phyloP scores from a whole-genome alignment of 2,888 invertebrate species.

The Sinelater perroti region DNA sequence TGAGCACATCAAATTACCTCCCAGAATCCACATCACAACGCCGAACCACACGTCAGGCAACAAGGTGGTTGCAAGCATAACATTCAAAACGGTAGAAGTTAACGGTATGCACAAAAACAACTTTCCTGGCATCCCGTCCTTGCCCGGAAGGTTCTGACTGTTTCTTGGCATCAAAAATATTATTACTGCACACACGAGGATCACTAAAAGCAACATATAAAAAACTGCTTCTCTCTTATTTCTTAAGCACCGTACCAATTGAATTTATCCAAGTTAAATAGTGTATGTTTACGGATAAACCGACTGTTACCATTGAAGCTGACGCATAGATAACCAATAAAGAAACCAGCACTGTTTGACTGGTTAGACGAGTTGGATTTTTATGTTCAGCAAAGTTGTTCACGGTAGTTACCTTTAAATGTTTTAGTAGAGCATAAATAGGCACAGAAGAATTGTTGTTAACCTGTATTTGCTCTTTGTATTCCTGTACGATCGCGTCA shows the following conservation, averaged over 20 bases:
- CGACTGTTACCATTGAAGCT: constrained; percentile 48
- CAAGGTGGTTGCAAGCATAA: constrained; percentile 65
- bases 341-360: constrained; percentile 49
- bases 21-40: constrained; percentile 67
- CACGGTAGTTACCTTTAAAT: constrained; percentile 54
- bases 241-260: constrained; percentile 50
- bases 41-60: constrained; percentile 70
- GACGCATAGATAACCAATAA: constrained; percentile 47
- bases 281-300: constrained; percentile 47
- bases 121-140: constrained; percentile 49
- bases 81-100: constrained; percentile 62
- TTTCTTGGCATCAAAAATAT: constrained; percentile 66
- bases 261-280: constrained; percentile 50
- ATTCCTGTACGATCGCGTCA: constrained; percentile 80
- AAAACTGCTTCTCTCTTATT: not conserved
- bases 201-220: constrained; percentile 59
- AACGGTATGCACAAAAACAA: constrained; percentile 60
- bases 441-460: constrained; percentile 16
- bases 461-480: constrained; percentile 76
- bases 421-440: constrained; percentile 6
- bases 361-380: constrained; percentile 50
- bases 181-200: constrained; percentile 63
- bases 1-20: no score
- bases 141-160: constrained; percentile 52
- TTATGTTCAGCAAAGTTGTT: constrained; percentile 52